phyloP scores from a whole-genome alignment of 1,140 invertebrate genomes.

The Bombus sibiricus region DNA sequence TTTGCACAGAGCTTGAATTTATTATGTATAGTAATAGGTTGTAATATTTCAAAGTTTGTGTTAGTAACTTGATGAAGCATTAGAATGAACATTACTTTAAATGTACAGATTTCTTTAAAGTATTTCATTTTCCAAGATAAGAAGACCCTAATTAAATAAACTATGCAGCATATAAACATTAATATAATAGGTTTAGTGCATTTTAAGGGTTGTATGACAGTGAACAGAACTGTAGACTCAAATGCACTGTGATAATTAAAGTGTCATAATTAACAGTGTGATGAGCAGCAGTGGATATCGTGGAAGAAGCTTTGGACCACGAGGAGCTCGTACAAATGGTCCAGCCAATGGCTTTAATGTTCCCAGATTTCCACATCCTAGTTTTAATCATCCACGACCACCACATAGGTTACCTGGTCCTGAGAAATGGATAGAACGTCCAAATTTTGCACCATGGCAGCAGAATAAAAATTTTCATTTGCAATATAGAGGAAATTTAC shows the following conservation, averaged over 20 bases:
- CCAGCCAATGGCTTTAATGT: conserved; percentile 43
- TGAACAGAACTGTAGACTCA: conserved; percentile 5
- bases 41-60: not conserved
- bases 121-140: not conserved
- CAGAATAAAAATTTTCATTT: conserved; percentile 40
- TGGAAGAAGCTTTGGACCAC: conserved; percentile 67
- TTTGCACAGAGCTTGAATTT: not conserved
- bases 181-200: not conserved
- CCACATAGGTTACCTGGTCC: conserved; percentile 23
- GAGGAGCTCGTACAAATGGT: conserved; percentile 59
- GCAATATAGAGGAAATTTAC: conserved; percentile 31
- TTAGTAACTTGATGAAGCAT: not conserved
- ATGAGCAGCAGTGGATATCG: conserved; percentile 72
- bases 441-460: conserved; percentile 39
- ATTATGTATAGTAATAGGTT: not conserved
- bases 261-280: conserved; percentile 49
- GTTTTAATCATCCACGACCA: conserved; percentile 43
- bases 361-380: conserved; percentile 44
- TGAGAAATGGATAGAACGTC: conserved; percentile 47
- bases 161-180: conserved; percentile 26
- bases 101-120: not conserved
- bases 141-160: conserved; percentile 8
- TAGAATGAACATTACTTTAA: not conserved
- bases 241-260: conserved; percentile 30
- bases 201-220: not conserved